A percentile compares a stretch with the other conserved stretches of the same genome.
These are phyloP conservation scores for Fistularia tabacaria DNA, from an alignment of 2,797 vertebrate genomes.

Conservation along the genomic window DNA sequence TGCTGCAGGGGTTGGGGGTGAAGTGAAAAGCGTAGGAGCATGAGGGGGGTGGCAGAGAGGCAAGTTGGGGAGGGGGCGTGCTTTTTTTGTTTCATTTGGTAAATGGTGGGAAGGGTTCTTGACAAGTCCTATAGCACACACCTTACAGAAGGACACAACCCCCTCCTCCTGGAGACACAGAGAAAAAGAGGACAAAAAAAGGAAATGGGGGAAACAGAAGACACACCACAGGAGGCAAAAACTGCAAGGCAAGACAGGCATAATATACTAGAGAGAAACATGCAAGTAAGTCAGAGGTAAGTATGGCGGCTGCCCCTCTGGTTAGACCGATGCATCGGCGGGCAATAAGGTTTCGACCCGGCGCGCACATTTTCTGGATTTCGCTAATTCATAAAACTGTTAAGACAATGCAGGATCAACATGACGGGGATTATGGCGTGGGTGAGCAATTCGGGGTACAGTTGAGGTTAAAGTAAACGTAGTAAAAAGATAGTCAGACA, in stretches of 20 bases:
- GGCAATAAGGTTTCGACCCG: conserved; percentile 9
- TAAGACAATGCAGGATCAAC: background rate
- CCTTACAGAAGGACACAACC: conserved; percentile 98
- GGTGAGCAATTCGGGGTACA: background rate
- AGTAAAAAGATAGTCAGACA: conserved; percentile 4
- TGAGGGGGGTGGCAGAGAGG: conserved; percentile 38
- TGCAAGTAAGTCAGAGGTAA: conserved; percentile 71
- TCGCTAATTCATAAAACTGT: conserved; percentile 20
- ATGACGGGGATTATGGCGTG: background rate
- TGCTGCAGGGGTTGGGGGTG: conserved; percentile 43
- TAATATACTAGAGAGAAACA: conserved; percentile 69
- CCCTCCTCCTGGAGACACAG: conserved; percentile 92
- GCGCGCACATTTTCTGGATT: conserved; percentile 20
- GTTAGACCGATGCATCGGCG: conserved; percentile 37
- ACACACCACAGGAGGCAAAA: conserved; percentile 83
- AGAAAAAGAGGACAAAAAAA: conserved; percentile 67
- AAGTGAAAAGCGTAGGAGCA: conserved; percentile 49
- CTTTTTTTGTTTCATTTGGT: conserved; percentile 51
- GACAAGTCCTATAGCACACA: conserved; percentile 82
- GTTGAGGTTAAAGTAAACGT: background rate
- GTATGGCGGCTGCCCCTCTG: conserved; percentile 32
- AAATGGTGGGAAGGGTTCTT: conserved; percentile 62
- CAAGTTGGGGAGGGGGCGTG: conserved; percentile 40
- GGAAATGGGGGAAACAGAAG: conserved; percentile 62
- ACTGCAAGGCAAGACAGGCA: conserved; percentile 70